Conservation (phyloP, 2,797 vertebrate genomes). For the Halcyon leucocephala region DNA sequence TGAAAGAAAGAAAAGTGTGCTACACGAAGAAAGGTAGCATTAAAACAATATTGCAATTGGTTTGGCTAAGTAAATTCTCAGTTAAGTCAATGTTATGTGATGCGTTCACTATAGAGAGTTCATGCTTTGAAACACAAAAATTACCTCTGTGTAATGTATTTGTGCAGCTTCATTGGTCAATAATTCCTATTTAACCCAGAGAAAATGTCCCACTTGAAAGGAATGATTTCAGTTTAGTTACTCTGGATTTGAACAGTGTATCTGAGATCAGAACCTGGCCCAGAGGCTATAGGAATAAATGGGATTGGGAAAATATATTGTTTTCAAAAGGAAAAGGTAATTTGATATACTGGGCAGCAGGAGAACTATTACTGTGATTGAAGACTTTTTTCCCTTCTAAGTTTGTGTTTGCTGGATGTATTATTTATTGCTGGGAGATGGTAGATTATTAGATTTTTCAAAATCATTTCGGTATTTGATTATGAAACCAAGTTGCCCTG, state of each 20-base stretch:
- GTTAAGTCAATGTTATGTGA: neutral
- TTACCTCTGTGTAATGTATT: slow-evolving; percentile 10
- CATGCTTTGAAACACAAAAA: slow-evolving; percentile 10
- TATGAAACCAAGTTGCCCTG: slow-evolving; percentile 5
- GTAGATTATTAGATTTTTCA: slow-evolving; percentile 65
- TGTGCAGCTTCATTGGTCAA: slow-evolving; percentile 1
- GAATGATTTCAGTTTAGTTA: slow-evolving; percentile 42
- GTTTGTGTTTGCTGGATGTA: slow-evolving; percentile 31
- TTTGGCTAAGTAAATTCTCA: neutral
- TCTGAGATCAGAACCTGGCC: slow-evolving; percentile 64
- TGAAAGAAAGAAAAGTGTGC: neutral
- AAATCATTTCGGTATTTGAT: slow-evolving; percentile 69
- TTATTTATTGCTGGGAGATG: slow-evolving; percentile 47
- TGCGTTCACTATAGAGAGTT: neutral
- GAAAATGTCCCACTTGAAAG: slow-evolving; percentile 53
- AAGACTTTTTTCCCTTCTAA: slow-evolving; percentile 59
- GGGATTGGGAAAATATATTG: slow-evolving; percentile 66
- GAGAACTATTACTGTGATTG: slow-evolving; percentile 77
- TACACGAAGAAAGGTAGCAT: neutral
- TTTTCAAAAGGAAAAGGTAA: slow-evolving; percentile 76
- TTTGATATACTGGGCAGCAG: slow-evolving; percentile 56
- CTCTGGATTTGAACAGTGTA: slow-evolving; percentile 28
- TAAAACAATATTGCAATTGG: neutral
- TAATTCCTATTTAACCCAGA: slow-evolving; percentile 42
- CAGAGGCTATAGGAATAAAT: slow-evolving; percentile 62